phyloP scores from a whole-genome alignment of 2,113 vertebrate genomes.

The Percina caprodes region DNA sequence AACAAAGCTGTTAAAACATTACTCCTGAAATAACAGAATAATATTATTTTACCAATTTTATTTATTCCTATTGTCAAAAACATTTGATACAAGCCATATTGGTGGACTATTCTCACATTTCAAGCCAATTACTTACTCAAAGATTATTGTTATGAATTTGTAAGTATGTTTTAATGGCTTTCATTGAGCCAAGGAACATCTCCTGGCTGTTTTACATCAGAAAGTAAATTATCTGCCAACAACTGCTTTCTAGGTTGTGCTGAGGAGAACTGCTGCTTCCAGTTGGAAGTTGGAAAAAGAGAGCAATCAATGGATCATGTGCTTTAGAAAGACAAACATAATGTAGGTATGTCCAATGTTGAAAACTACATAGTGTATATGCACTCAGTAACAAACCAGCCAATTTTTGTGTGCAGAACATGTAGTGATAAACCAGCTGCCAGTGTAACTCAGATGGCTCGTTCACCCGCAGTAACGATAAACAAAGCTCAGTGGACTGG shows the following conservation, averaged over 20 bases:
- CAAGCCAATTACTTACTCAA: not conserved
- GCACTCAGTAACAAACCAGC: too few relatives aligned
- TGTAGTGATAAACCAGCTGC: constrained; percentile 12
- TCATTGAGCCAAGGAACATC: not conserved
- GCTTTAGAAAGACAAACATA: not conserved
- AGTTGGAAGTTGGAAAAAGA: not conserved
- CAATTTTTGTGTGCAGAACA: not conserved
- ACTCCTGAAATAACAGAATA: not conserved
- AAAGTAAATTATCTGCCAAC: not conserved
- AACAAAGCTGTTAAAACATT: not conserved
- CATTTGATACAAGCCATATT: not conserved
- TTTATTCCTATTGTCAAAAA: not conserved
- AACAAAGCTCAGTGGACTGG: constrained; percentile 23
- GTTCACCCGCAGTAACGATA: not conserved
- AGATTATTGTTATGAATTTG: not conserved
- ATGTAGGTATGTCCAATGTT: not conserved
- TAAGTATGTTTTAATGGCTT: not conserved
- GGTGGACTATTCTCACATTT: not conserved
- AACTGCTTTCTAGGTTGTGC: not conserved
- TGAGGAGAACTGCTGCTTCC: not conserved
- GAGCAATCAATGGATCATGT: not conserved
- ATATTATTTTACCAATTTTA: not conserved
- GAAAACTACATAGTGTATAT: not conserved
- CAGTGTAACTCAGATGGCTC: not conserved
- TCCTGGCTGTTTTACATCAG: not conserved